Percentiles rank a stretch among this genome's conserved stretches.
Evolutionary conservation across 2,797 vertebrate genomes (phyloP).

Genomic region (Adrianichthys oophorus): DNA sequence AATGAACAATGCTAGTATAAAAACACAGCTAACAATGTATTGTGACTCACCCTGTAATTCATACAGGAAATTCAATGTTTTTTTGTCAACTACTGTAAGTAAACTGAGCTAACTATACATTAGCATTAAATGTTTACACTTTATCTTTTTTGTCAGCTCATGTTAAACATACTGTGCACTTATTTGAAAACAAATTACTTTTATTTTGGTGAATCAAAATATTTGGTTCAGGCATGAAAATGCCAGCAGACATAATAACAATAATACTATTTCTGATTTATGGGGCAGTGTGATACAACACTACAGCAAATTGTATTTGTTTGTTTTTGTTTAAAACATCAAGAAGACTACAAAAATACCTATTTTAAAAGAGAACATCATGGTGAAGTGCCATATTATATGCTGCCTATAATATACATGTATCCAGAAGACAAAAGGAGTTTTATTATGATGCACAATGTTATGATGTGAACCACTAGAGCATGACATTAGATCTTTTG

Average conservation of each 20-base stretch:
- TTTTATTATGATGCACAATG: neutral
- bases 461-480: conserved; percentile 2
- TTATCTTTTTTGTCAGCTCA: no score
- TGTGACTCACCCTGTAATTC: no score
- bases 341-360: neutral
- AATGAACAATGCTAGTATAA: no score
- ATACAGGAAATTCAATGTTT: no score
- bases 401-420: neutral
- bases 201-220: neutral
- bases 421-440: conserved; percentile 6
- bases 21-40: no score
- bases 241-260: neutral
- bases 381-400: neutral
- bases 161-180: no score
- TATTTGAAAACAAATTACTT: no score
- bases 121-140: no score
- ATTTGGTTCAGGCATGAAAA: neutral
- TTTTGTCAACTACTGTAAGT: no score
- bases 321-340: neutral
- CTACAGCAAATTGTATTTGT: neutral
- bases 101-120: no score
- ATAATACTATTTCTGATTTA: neutral
- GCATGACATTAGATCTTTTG: neutral
- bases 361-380: neutral
- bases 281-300: neutral